Evolutionary conservation across 2,797 vertebrate species (phyloP), one percentile per base, ranked within the genome.

Genomic region (Xenops minutus): DNA sequence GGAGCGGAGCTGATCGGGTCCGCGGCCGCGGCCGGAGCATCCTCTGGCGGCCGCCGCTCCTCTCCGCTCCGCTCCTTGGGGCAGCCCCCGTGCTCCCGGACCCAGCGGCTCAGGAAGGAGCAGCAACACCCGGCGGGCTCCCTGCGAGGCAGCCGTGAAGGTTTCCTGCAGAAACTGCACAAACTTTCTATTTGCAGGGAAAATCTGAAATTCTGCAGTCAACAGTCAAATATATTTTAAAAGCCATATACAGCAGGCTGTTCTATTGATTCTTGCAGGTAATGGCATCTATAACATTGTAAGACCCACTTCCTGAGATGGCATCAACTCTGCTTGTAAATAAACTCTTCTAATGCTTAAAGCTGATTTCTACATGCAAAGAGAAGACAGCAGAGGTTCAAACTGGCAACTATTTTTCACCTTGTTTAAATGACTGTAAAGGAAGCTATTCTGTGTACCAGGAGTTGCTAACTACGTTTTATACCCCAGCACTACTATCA

Each of bases 101-200:
- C 0, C 52, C 46, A 18, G 56, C 0, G 4, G 32, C 76, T 62
- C 44, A 0, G 64, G 44, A 32, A 10, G 27, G 2, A 21, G 22
- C 2, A 0, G 49, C 6, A 12, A 1, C 4, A 1, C 44, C 5
- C 8, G 6, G 16, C 2, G 8, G 43, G 48, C 9, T 48, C 18
- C 27, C 30, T 14, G 19, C 2, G 0, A 32, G 18, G 34, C 44
- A 49, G 11, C 30, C 1, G 3, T 3, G 63, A 36, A 59, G 3
- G 16, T 4, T 55, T 24, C 48, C 23, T 18, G 19, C 2, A 44
- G 69, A 59, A 61, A 75, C 20, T 2, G 55, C 54, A 18, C 41
- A 23, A 34, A 10, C n/a, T 62, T 48, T 6, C 56, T 61, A 0
- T 27, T 43, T 22, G 17, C 18, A 44, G 27, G 18, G n/a, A 9